A percentile compares a stretch with the other conserved stretches of the same genome.
Conservation (phyloP, 1,140 invertebrate species). For the Apocrypta bakeri region DNA sequence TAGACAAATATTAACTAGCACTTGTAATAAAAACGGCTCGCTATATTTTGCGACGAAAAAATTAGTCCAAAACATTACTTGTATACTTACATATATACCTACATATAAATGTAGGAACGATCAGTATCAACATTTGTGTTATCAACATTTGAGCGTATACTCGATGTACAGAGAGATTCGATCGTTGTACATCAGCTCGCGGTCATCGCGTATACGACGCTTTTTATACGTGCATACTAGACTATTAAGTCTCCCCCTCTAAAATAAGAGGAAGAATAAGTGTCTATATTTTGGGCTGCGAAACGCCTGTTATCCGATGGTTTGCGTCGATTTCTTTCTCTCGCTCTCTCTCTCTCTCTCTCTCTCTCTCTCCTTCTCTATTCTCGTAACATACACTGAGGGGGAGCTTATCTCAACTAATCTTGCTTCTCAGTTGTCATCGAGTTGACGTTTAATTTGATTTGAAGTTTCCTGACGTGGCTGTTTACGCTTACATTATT, state of each 20-base stretch:
- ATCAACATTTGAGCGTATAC: not conserved
- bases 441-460: slow-evolving; percentile 26
- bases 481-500: not conserved
- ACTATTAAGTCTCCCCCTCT: not conserved
- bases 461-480: slow-evolving; percentile 16
- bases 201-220: not conserved
- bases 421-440: not conserved
- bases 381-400: too few relatives aligned
- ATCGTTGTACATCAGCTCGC: not conserved
- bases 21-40: not conserved
- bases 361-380: not conserved
- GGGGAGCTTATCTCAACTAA: not conserved
- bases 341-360: not conserved
- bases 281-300: not conserved
- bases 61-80: too few relatives aligned
- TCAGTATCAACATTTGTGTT: too few relatives aligned
- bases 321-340: slow-evolving; percentile 5
- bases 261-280: not conserved
- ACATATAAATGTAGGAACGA: too few relatives aligned
- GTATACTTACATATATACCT: too few relatives aligned
- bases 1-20: not conserved
- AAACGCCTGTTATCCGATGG: not conserved
- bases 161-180: not conserved
- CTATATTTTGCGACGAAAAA: too few relatives aligned
- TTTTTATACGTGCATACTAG: not conserved